These are phyloP conservation scores for Pristiophorus japonicus DNA, from an alignment of 2,113 vertebrate species.

Conservation along the genomic window DNA sequence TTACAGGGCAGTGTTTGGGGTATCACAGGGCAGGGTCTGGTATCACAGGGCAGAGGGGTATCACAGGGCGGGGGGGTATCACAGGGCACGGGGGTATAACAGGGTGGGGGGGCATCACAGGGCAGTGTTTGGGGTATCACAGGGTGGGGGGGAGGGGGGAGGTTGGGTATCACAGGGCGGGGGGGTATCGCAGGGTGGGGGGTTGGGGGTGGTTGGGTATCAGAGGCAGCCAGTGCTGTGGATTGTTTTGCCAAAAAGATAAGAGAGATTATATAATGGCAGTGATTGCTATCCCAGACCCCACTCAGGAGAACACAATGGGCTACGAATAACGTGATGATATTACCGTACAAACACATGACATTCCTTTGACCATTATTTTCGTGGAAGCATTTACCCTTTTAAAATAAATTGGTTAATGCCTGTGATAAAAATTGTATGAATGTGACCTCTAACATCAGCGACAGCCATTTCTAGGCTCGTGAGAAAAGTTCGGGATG, in stretches of 20 bases:
- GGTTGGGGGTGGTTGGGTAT: background rate
- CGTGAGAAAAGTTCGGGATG: background rate
- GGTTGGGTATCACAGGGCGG: background rate
- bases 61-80: too few relatives aligned
- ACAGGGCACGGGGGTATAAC: too few relatives aligned
- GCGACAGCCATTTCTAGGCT: background rate
- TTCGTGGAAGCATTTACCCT: background rate
- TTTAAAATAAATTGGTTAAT: background rate
- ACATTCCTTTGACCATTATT: background rate
- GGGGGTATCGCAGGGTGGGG: background rate
- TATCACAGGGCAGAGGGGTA: too few relatives aligned
- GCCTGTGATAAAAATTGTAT: background rate
- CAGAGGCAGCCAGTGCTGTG: background rate
- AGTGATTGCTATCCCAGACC: background rate
- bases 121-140: too few relatives aligned
- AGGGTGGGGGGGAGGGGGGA: background rate
- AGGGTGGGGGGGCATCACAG: too few relatives aligned
- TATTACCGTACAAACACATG: background rate
- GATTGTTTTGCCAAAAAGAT: background rate
- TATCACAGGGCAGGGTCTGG: too few relatives aligned
- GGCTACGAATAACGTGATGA: background rate
- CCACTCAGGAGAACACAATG: background rate
- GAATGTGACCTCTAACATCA: background rate
- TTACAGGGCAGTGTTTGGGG: too few relatives aligned
- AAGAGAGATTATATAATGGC: background rate